Base-by-base conservation (phyloP, 1,140 invertebrate species). In the Delia radicum region DNA sequence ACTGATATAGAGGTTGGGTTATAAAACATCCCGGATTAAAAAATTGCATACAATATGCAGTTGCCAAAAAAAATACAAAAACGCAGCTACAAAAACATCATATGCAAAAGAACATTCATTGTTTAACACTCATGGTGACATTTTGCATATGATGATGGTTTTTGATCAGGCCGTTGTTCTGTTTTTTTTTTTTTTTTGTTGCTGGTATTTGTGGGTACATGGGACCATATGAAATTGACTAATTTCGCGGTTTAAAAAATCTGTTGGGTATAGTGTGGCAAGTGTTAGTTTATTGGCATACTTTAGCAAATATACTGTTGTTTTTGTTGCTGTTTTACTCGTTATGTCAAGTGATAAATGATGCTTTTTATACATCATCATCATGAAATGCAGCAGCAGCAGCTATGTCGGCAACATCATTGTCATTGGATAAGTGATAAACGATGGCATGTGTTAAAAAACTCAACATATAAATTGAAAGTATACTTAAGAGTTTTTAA, bases 251-350 rank as follows among this genome's bases (percentile, higher is more conserved):
- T 37, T 55, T 55, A 55, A 55, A 21, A 18, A 55, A 55, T 18
- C 46, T 18, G 33, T 37, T 37, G 33, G 18, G 46, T 55, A 55
- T 55, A 42, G 48, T 55, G n/a, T 21, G 21, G 48, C 48, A 55
- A 55, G 21, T 69, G 65, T 69, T 69, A 69, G 65, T 69, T 69
- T 69, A 69, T 69, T 69, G 65, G 65, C 65, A 69, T 69, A 69
- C 29, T 69, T 69, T 69, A 37, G 29, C 65, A 18, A n/a, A n/a
- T 55, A 55, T 55, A n/a, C n/a, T 18, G 48, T 55, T 55, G 21
- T 24, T 55, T n/a, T 55, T 55, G 48, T 24, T 55, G 48, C 18
- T 48, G 15, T 48, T 48, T 48, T 18, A 21, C 24, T 55, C 21
- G 7, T 55, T 55, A 55, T 55, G 48, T 6, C 48, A 55, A 55